Conservation (phyloP, 1,140 invertebrate genomes). For the Paralvinella palmiformis region DNA sequence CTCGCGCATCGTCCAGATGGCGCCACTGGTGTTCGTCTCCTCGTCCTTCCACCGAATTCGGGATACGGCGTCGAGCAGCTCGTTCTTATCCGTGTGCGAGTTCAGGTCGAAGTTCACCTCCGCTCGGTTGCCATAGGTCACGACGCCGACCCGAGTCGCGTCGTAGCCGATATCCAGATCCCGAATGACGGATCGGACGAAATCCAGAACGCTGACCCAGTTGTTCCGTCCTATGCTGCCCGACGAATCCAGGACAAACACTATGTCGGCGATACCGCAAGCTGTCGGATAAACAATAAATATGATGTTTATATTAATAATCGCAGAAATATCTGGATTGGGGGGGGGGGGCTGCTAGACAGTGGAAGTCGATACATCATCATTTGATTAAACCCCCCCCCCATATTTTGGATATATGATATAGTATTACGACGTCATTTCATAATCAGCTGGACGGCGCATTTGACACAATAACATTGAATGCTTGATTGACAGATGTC, state of each 20-base stretch:
- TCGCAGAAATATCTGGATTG: no score
- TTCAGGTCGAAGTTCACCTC: background rate
- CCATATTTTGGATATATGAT: no score
- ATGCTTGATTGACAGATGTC: no score
- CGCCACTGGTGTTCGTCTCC: conserved; percentile 17
- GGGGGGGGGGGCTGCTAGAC: no score
- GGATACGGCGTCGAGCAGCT: background rate
- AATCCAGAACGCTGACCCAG: conserved; percentile 1
- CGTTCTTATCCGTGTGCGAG: background rate
- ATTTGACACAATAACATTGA: no score
- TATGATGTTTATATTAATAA: no score
- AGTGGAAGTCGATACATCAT: no score
- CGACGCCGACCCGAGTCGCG: background rate
- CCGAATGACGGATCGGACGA: background rate
- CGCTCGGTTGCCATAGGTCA: background rate
- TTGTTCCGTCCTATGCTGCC: conserved; percentile 15
- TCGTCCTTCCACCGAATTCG: conserved; percentile 7
- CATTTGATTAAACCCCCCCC: no score
- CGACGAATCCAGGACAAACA: conserved; percentile 14
- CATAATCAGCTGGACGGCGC: no score
- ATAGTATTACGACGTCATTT: no score
- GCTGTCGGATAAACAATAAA: no score
- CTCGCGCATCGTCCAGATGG: background rate
- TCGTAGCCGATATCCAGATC: background rate
- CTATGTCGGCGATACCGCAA: conserved; percentile 4